Conservation (phyloP, 2,888 invertebrate genomes). For the Timandra comae region DNA sequence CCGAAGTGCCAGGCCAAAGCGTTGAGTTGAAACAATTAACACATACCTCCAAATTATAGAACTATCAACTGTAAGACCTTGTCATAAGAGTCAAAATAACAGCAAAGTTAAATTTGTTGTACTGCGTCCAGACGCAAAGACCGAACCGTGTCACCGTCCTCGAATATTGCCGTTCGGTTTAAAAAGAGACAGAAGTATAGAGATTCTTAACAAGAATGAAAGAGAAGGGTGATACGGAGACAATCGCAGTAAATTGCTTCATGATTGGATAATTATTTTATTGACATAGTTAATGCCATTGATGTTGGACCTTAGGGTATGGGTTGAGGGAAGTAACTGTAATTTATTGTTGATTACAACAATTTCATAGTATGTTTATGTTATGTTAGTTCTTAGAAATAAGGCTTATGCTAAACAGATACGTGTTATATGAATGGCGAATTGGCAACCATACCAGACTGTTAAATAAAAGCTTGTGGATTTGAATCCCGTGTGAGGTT, state of each 20-base stretch:
- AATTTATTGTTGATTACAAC: conserved; percentile 26
- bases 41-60: not conserved
- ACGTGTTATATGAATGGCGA: too few relatives aligned
- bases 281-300: conserved; percentile 65
- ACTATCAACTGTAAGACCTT: conserved; percentile 9
- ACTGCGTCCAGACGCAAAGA: conserved; percentile 40
- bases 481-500: too few relatives aligned
- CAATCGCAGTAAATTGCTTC: conserved; percentile 65
- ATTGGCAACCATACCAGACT: too few relatives aligned
- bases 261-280: conserved; percentile 76
- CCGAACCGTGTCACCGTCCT: conserved; percentile 52
- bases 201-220: conserved; percentile 16
- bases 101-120: conserved; percentile 21
- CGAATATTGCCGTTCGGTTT: conserved; percentile 39
- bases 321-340: conserved; percentile 32
- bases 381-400: too few relatives aligned
- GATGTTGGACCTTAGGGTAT: conserved; percentile 39
- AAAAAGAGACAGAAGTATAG: conserved; percentile 31
- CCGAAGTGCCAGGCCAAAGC: conserved; percentile 40
- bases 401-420: too few relatives aligned
- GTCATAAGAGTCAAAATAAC: conserved; percentile 2
- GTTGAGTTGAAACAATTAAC: conserved; percentile 35
- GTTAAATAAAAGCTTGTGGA: too few relatives aligned
- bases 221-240: conserved; percentile 37
- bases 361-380: too few relatives aligned